Conservation (phyloP, 2,797 vertebrate genomes). For the Trichosurus vulpecula region DNA sequence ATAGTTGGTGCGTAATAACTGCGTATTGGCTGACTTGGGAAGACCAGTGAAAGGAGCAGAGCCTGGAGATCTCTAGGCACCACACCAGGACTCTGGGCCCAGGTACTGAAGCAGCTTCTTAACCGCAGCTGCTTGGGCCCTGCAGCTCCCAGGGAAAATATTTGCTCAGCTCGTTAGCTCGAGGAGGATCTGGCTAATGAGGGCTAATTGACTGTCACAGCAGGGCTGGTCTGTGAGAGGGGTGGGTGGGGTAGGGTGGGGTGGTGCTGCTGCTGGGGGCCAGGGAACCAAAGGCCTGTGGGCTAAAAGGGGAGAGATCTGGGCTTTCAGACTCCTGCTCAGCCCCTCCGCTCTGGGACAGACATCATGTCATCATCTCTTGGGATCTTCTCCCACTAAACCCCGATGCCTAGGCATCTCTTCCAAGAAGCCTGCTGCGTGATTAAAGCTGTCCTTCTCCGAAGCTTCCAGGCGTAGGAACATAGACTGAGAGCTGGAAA, state of each 20-base stretch:
- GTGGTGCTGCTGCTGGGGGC: background rate
- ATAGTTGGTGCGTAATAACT: background rate
- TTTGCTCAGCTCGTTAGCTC: constrained; percentile 56
- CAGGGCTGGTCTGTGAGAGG: background rate
- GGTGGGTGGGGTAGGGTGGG: background rate
- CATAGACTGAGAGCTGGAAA: background rate
- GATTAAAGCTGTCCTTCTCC: background rate
- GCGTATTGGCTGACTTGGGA: background rate
- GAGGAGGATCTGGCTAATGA: constrained; percentile 54
- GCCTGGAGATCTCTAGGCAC: background rate
- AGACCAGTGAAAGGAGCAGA: background rate
- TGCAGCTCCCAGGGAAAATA: constrained; percentile 44
- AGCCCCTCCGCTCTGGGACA: background rate
- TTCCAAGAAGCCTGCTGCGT: background rate
- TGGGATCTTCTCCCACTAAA: background rate
- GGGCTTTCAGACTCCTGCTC: background rate
- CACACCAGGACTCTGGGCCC: background rate
- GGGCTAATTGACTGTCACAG: constrained; percentile 49
- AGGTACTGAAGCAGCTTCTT: background rate
- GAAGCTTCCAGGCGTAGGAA: background rate
- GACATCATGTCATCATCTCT: background rate
- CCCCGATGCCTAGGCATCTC: background rate
- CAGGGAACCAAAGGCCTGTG: background rate
- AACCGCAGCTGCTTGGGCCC: background rate
- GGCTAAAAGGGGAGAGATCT: background rate